phyloP scores from a whole-genome alignment of 2,797 vertebrate genomes.

The Scomberomorus guttatus region DNA sequence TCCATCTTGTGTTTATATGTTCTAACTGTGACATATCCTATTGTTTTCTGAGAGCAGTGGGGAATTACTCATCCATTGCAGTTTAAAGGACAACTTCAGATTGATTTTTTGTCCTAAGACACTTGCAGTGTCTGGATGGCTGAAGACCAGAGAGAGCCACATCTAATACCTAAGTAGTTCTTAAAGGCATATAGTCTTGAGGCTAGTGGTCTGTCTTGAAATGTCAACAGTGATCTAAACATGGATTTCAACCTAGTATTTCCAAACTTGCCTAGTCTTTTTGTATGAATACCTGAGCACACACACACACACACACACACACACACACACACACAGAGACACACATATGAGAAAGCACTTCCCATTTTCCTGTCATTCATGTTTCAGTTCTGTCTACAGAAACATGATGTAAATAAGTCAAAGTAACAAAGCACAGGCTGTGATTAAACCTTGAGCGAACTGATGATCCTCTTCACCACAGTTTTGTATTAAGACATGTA shows the following conservation, averaged over 20 bases:
- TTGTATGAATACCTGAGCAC: conserved; percentile 35
- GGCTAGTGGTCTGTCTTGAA: conserved; percentile 45
- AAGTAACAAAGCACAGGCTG: conserved; percentile 16
- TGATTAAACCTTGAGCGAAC: conserved; percentile 15
- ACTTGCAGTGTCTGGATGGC: neutral
- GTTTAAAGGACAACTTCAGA: conserved; percentile 36
- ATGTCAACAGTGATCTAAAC: conserved; percentile 20
- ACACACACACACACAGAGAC: conserved; percentile 1
- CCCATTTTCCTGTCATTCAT: conserved; percentile 16
- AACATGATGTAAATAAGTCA: conserved; percentile 49
- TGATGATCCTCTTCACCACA: neutral
- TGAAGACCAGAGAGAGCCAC: conserved; percentile 18
- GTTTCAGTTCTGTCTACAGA: conserved; percentile 27
- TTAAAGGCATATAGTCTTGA: neutral
- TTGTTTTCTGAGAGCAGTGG: conserved; percentile 29
- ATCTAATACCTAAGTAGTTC: conserved; percentile 14
- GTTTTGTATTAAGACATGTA: conserved; percentile 28
- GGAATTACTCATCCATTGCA: conserved; percentile 11
- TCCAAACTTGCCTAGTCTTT: conserved; percentile 55
- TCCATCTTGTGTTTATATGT: conserved; percentile 18
- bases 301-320: neutral
- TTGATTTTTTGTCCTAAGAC: conserved; percentile 15
- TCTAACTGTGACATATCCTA: conserved; percentile 25
- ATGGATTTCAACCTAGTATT: conserved; percentile 36
- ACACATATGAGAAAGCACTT: neutral